Conservation (phyloP, 2,113 vertebrate genomes). For the Tupaia tana region DNA sequence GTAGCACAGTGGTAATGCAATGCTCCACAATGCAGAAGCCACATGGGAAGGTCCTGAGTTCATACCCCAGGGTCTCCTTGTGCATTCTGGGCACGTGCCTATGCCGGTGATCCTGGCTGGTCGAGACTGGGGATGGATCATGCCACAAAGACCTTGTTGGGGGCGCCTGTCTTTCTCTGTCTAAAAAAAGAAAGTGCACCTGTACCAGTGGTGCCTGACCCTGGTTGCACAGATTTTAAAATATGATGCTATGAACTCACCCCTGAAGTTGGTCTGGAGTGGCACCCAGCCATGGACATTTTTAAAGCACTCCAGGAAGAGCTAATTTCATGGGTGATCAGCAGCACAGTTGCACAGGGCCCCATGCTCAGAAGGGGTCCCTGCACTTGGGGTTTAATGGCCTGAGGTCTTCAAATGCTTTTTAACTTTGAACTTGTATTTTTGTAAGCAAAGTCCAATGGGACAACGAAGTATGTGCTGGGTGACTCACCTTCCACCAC, state of each 20-base stretch:
- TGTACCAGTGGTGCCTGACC: accelerated
- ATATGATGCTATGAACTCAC: not conserved
- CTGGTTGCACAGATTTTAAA: not conserved
- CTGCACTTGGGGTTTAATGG: not conserved
- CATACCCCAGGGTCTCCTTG: too few species aligned
- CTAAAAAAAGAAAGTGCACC: too few species aligned
- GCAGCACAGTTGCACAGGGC: not conserved
- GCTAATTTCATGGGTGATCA: accelerated
- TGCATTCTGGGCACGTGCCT: too few species aligned
- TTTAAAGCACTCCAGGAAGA: not conserved
- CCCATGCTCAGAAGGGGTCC: not conserved
- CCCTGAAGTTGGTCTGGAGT: not conserved
- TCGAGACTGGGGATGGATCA: too few species aligned
- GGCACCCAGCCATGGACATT: not conserved
- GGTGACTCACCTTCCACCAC: not conserved
- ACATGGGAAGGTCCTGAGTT: too few species aligned
- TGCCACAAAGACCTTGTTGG: too few species aligned
- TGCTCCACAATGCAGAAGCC: too few species aligned
- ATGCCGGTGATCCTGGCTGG: too few species aligned
- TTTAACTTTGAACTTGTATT: conserved; percentile 5
- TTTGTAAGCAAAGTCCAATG: not conserved
- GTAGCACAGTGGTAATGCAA: too few species aligned
- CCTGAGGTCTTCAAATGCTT: not conserved
- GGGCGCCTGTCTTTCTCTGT: too few species aligned
- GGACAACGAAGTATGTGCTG: not conserved